phyloP scores from a whole-genome alignment of 2,113 vertebrate species.

The Acanthochromis polyacanthus region DNA sequence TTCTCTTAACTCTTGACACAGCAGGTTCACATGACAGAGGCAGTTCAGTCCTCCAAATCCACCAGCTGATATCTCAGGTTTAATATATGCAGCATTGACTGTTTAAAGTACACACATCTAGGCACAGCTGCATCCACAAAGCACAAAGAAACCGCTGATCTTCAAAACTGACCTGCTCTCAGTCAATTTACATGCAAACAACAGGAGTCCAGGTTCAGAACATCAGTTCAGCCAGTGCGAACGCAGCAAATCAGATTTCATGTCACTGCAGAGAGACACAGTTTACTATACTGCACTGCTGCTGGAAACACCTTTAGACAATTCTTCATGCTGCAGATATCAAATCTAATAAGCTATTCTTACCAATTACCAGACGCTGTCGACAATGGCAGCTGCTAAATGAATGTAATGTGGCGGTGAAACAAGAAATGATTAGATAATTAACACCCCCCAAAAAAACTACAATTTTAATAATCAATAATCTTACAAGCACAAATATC shows the following conservation, averaged over 20 bases:
- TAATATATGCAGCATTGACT: background rate
- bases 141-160: slow-evolving; percentile 1
- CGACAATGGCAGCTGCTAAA: too few relatives aligned
- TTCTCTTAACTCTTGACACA: background rate
- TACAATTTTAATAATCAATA: too few relatives aligned
- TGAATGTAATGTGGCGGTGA: too few relatives aligned
- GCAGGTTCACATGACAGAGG: background rate
- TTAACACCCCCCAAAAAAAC: too few relatives aligned
- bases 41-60: background rate
- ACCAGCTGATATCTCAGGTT: slow-evolving; percentile 11
- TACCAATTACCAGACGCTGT: too few relatives aligned
- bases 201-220: background rate
- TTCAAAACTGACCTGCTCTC: background rate
- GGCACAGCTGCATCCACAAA: slow-evolving; percentile 11
- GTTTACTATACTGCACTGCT: background rate
- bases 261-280: background rate
- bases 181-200: slow-evolving; percentile 27
- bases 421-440: too few relatives aligned
- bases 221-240: background rate
- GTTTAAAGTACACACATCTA: slow-evolving; percentile 19
- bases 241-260: slow-evolving; percentile 11
- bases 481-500: too few relatives aligned
- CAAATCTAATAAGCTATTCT: too few relatives aligned
- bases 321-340: too few relatives aligned
- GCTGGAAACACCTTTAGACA: too few relatives aligned